Evolutionary conservation across 92 coral and sea anemone species (phyloP), one percentile per base, ranked within the genome.

Genomic region (Zoanthus sansibaricus): DNA sequence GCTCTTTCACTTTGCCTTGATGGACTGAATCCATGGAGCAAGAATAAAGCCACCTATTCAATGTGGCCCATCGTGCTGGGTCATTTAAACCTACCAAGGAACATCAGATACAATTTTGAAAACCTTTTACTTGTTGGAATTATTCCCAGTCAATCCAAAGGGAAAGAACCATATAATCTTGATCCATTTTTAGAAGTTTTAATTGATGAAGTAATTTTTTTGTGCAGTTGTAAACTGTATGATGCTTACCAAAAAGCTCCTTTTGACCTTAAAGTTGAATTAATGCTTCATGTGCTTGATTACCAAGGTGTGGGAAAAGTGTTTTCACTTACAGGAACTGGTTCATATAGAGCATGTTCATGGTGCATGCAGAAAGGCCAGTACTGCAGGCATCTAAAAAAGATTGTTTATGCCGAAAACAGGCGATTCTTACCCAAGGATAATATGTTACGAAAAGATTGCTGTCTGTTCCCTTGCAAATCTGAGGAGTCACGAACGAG

Each of bases 21-120:
- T 37, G 77, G 77, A 42, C 77, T 72, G 1, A 45, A 72, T 7
- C 77, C 77, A 9, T 72, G 77, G 77, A 72, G 77, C 30, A 72
- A 72, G 11, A 72, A 42, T 25, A 72, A 72, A 25, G 46, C 77
- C 6, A 45, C 16, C 17, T 45, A 72, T n/a, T 72, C 77, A 16
- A 15, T 37, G 77, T 72, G n/a, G 77, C 49, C 77, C 6, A 72
- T 31, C 3, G 70, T 62, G 0, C 3, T 62, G 18, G 70, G 20
- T 6, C 70, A 62, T 16, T 20, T 62, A 7, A 62, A 62, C n/a
- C 30, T 62, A 11, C 70, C 70, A 62, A 15, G 70, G 20, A 11
- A 16, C 7, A 62, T 62, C 30, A 62, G 70, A 18, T 62, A 1
- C 30, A 16, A 15, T 2, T 15, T 15, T 18, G 18, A 16, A 11